A percentile compares a stretch with the other conserved stretches of the same genome.
phyloP scores from a whole-genome alignment of 2,113 vertebrate genomes.

The Arvicanthis niloticus region DNA sequence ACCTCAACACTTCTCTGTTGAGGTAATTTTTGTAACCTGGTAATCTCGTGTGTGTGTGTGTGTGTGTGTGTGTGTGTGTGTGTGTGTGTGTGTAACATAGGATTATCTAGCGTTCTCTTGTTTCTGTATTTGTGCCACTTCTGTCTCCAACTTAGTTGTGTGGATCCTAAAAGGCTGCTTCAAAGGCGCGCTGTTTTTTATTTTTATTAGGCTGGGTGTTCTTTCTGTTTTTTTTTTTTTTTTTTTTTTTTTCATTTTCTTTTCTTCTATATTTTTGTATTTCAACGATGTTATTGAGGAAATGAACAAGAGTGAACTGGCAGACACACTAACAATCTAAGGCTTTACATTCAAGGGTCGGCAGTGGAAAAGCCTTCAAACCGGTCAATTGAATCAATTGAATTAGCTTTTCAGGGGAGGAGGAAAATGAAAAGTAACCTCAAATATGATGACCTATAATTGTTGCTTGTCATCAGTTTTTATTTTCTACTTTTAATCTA shows the following conservation, averaged over 20 bases:
- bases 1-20: background rate
- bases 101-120: background rate
- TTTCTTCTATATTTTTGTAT: background rate
- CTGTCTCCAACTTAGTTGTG: background rate
- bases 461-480: background rate
- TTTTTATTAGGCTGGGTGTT: background rate
- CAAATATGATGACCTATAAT: no score
- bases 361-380: background rate
- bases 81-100: background rate
- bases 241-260: background rate
- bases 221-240: background rate
- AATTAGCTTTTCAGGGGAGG: background rate
- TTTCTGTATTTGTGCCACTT: slow-evolving; percentile 20
- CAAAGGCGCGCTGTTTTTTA: background rate
- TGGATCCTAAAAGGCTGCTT: background rate
- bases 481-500: background rate
- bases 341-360: background rate
- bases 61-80: background rate
- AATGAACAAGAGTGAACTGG: background rate
- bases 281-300: background rate
- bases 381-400: background rate
- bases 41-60: background rate
- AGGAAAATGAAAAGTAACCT: background rate
- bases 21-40: background rate
- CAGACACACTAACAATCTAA: background rate